Percentiles rank a stretch among this genome's conserved stretches.
These are phyloP conservation scores for Nanger granti DNA, from an alignment of 2,113 vertebrate species.

Conservation along the genomic window DNA sequence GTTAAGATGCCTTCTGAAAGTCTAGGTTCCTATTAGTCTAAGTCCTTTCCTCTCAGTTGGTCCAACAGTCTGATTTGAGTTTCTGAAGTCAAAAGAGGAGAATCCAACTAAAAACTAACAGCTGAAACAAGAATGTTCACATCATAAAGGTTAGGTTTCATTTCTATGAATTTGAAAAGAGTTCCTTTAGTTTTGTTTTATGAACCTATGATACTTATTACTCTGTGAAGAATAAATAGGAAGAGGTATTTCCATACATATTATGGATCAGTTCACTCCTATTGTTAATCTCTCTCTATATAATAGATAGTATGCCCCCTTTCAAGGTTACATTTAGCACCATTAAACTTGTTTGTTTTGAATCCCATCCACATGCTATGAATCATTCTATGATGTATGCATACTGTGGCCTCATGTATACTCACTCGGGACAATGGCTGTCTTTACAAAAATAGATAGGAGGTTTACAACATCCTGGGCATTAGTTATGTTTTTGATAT, in stretches of 20 bases:
- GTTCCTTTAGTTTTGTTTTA: neutral
- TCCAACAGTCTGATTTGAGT: neutral
- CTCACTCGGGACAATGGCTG: neutral
- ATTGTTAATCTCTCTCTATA: neutral
- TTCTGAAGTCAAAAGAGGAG: neutral
- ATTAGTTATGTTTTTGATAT: neutral
- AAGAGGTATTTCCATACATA: neutral
- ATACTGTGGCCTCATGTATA: neutral
- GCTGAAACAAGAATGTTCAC: neutral
- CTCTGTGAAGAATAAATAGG: neutral
- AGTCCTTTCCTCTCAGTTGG: neutral
- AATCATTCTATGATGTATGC: neutral
- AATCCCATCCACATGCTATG: neutral
- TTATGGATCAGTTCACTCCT: neutral
- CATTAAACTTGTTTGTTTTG: neutral
- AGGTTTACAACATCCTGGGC: neutral
- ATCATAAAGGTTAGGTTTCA: neutral
- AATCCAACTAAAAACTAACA: neutral
- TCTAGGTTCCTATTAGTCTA: neutral
- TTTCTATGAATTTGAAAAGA: neutral
- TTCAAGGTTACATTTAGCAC: neutral
- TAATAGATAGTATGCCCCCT: neutral
- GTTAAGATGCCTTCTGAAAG: neutral
- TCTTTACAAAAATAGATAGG: neutral
- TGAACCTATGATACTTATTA: neutral